Conservation (phyloP, 2,797 vertebrate species). For the Botia almorhae region DNA sequence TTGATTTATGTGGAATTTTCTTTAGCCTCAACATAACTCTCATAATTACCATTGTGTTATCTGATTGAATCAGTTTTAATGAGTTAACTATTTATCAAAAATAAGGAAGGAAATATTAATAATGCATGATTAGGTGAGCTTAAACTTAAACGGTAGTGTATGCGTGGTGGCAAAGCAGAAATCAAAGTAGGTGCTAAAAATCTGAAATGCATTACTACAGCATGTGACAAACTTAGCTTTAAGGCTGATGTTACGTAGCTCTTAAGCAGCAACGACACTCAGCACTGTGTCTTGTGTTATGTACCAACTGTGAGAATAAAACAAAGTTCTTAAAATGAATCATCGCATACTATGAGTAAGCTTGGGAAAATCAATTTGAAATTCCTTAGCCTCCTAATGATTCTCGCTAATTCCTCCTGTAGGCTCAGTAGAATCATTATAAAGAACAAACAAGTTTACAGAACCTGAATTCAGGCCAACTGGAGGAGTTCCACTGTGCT, state of each 20-base stretch:
- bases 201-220: background rate
- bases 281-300: background rate
- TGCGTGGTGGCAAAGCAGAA: no score
- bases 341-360: background rate
- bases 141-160: no score
- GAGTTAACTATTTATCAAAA: no score
- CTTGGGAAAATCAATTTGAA: constrained; percentile 12
- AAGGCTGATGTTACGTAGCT: background rate
- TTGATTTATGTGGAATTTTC: no score
- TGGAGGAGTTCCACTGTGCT: background rate
- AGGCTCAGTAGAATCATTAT: constrained; percentile 1
- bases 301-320: background rate
- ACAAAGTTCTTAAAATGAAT: background rate
- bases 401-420: constrained; percentile 12
- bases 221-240: background rate
- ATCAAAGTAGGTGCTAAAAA: no score
- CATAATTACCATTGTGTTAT: no score
- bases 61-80: no score
- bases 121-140: no score
- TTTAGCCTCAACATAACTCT: no score
- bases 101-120: no score
- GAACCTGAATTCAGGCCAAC: background rate
- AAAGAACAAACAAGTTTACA: background rate
- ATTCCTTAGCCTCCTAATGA: constrained; percentile 9
- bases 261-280: background rate